Evolutionary conservation across 2,113 vertebrate species (phyloP).

Genomic region (Arothron firmamentum): DNA sequence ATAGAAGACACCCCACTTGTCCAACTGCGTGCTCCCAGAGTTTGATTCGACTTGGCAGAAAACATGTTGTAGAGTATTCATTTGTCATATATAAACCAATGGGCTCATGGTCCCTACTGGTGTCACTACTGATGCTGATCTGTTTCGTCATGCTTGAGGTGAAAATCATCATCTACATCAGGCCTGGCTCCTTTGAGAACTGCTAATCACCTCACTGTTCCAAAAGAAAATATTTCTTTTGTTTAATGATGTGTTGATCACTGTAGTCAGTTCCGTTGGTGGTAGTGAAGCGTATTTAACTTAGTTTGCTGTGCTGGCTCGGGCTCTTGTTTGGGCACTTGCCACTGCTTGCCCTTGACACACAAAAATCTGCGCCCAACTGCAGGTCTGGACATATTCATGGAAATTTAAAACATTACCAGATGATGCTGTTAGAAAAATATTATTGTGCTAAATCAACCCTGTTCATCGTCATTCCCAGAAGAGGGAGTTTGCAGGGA

Average conservation of each 20-base stretch:
- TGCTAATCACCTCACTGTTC: constrained; percentile 22
- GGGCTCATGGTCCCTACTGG: background rate
- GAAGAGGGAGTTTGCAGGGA: constrained; percentile 8
- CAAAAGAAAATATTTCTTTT: constrained; percentile 36
- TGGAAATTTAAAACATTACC: constrained; percentile 64
- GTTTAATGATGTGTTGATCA: constrained; percentile 39
- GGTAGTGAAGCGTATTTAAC: constrained; percentile 34
- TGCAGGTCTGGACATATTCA: constrained; percentile 54
- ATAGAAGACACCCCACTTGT: constrained; percentile 8
- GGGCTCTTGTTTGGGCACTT: constrained; percentile 37
- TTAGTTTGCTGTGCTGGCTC: constrained; percentile 38
- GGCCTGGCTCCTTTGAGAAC: constrained; percentile 21
- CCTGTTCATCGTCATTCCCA: constrained; percentile 15
- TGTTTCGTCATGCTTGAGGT: constrained; percentile 3
- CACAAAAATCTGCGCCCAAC: constrained; percentile 36
- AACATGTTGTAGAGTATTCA: constrained; percentile 1
- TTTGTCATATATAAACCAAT: constrained; percentile 18
- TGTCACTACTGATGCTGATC: background rate
- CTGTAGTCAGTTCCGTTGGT: constrained; percentile 16
- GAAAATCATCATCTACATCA: constrained; percentile 7
- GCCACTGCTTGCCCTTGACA: constrained; percentile 46
- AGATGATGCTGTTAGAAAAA: constrained; percentile 47
- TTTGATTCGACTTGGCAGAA: constrained; percentile 20
- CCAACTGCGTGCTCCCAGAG: background rate
- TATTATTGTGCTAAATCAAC: constrained; percentile 49